Conservation (phyloP, 2,797 vertebrate genomes). For the Parauchenoglanis ngamensis region DNA sequence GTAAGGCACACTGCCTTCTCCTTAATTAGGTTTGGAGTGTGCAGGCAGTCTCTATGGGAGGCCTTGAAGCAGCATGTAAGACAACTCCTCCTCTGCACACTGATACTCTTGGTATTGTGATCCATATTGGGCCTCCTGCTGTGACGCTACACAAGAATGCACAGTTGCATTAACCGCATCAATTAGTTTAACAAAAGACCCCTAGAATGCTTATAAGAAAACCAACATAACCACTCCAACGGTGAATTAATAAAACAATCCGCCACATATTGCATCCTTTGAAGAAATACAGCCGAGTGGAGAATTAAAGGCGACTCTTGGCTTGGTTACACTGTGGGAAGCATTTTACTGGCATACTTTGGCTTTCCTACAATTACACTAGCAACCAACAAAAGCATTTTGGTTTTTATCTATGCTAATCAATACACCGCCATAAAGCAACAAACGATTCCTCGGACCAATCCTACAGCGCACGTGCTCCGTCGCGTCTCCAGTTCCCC, state of each 20-base stretch:
- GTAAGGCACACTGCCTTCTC: conserved; percentile 57
- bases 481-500: not conserved
- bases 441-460: not conserved
- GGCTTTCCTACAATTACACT: not conserved
- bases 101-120: conserved; percentile 51
- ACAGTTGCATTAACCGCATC: conserved; percentile 38
- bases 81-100: conserved; percentile 50
- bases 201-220: conserved; percentile 6
- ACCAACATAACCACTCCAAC: conserved; percentile 9
- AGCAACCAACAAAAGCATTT: not conserved
- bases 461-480: not conserved
- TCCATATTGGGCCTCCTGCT: conserved; percentile 43
- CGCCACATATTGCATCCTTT: not conserved
- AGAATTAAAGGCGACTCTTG: not conserved
- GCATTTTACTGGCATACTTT: not conserved
- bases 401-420: not conserved
- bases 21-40: conserved; percentile 60
- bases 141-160: conserved; percentile 38
- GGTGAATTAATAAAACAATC: not conserved
- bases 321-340: not conserved
- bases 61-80: conserved; percentile 51
- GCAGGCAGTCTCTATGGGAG: conserved; percentile 55
- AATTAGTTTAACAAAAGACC: conserved; percentile 42
- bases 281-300: not conserved
- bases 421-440: not conserved